A percentile compares a stretch with the other conserved stretches of the same genome.
Conservation (phyloP, 2,797 vertebrate species). For the Avahi laniger region DNA sequence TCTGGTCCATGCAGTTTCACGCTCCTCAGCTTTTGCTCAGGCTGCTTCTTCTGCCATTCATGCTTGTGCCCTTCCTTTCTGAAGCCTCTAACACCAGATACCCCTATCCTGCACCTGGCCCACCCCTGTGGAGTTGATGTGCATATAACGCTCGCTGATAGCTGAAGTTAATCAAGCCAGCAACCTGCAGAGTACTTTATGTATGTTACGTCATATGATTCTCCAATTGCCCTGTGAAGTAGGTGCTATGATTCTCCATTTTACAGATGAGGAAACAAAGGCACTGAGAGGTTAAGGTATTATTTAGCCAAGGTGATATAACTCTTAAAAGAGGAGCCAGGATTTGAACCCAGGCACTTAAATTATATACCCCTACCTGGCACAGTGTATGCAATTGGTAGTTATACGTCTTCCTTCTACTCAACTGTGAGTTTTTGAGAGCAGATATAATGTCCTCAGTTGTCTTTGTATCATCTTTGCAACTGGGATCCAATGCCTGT, state of each 20-base stretch:
- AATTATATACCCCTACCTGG: not conserved
- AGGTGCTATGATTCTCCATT: not conserved
- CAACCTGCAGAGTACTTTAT: not conserved
- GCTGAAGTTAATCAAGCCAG: not conserved
- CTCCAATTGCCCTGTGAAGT: not conserved
- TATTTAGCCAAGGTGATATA: not conserved
- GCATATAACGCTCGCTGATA: not conserved
- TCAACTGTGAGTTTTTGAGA: not conserved
- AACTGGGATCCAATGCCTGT: not conserved
- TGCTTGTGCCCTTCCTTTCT: not conserved
- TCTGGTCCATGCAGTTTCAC: not conserved
- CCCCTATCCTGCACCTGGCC: not conserved
- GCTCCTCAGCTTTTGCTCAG: not conserved
- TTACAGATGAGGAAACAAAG: not conserved
- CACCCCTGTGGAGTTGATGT: not conserved
- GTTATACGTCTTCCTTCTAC: not conserved
- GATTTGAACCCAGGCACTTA: not conserved
- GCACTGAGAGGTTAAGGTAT: not conserved
- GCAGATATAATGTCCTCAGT: not conserved
- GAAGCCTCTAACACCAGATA: not conserved
- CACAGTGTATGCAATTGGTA: not conserved
- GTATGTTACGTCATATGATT: not conserved
- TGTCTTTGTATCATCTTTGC: not conserved
- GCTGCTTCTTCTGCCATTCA: not conserved
- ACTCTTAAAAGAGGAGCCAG: not conserved